Conservation (phyloP, 2,797 vertebrate genomes). For the Paratrypauchen microcephalus region DNA sequence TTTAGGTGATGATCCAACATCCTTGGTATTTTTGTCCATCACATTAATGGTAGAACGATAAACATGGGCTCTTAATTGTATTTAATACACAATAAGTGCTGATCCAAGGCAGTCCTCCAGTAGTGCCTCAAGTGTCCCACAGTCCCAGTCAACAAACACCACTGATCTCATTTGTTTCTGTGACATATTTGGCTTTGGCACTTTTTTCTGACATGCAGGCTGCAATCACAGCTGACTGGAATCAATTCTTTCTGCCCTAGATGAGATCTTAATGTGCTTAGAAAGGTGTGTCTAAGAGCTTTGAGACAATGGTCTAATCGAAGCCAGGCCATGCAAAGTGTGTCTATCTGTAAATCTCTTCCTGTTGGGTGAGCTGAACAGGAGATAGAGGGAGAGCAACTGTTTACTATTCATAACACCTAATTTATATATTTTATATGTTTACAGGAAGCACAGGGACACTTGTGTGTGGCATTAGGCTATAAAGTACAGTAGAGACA, state of each 20-base stretch:
- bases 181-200: constrained; percentile 39
- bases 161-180: constrained; percentile 55
- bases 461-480: background rate
- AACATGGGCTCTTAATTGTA: background rate
- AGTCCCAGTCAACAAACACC: constrained; percentile 37
- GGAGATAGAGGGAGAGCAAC: background rate
- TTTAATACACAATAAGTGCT: background rate
- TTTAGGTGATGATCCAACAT: constrained; percentile 56
- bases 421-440: background rate
- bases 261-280: constrained; percentile 67
- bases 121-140: constrained; percentile 13
- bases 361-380: constrained; percentile 17
- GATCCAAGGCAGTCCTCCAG: background rate
- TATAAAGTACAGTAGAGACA: background rate
- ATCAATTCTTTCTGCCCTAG: constrained; percentile 62
- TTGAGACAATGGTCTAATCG: constrained; percentile 23
- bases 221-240: constrained; percentile 46
- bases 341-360: constrained; percentile 38
- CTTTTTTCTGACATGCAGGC: constrained; percentile 49
- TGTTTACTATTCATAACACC: background rate
- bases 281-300: constrained; percentile 56
- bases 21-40: constrained; percentile 26
- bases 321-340: constrained; percentile 36
- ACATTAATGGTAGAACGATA: constrained; percentile 33
- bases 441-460: background rate